phyloP scores from a whole-genome alignment of 2,113 vertebrate species.

The Ceratotherium simum region DNA sequence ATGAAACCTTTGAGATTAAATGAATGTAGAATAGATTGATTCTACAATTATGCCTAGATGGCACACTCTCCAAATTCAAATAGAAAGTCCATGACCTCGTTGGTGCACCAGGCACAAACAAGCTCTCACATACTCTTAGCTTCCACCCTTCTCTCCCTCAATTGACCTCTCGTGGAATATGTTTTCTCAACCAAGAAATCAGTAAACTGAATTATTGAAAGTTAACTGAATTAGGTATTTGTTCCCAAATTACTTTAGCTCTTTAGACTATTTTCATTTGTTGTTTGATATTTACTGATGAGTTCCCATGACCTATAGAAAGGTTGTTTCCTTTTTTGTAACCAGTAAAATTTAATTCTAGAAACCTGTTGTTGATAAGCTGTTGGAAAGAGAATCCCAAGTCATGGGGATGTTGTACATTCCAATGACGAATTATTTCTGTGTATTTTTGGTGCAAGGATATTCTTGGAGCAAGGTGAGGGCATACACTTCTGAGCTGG shows the following conservation, averaged over 20 bases:
- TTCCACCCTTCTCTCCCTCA: background rate
- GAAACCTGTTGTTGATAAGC: conserved; percentile 9
- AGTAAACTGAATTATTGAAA: background rate
- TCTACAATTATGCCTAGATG: background rate
- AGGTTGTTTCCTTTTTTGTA: background rate
- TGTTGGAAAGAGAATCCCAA: conserved; percentile 32
- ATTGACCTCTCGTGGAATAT: background rate
- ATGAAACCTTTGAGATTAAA: background rate
- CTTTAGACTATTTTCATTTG: background rate
- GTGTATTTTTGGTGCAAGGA: conserved; percentile 63
- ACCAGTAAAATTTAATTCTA: conserved; percentile 26
- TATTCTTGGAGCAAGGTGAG: conserved; percentile 57
- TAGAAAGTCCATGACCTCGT: background rate
- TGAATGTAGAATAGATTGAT: background rate
- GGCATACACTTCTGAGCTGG: background rate
- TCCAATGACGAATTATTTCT: conserved; percentile 30
- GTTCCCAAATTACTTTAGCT: background rate
- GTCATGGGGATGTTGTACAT: conserved; percentile 19
- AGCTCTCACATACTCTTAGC: too few relatives aligned
- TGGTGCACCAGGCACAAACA: too few relatives aligned
- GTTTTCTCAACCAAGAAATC: background rate
- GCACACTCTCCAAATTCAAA: background rate
- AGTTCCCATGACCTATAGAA: background rate
- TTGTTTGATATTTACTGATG: background rate
- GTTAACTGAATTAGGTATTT: background rate